These are phyloP conservation scores for Eilema caniola DNA, from an alignment of 2,888 invertebrate genomes.

Conservation along the genomic window DNA sequence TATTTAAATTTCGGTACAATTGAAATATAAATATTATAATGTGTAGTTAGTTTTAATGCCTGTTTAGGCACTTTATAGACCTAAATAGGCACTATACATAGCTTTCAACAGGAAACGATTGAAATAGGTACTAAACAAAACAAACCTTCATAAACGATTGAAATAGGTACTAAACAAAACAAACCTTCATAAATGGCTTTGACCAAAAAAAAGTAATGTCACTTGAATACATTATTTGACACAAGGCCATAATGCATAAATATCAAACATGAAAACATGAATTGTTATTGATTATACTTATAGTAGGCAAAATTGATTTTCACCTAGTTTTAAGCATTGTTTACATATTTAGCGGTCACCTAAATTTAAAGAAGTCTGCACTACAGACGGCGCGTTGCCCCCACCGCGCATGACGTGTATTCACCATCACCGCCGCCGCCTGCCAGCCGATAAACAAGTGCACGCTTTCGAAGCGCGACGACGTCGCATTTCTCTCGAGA, in stretches of 20 bases:
- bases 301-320: conserved; percentile 23
- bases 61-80: too few relatives aligned
- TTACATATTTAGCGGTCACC: conserved; percentile 59
- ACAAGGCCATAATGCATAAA: conserved; percentile 26
- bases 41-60: background rate
- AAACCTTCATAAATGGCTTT: conserved; percentile 6
- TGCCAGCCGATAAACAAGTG: conserved; percentile 70
- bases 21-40: conserved; percentile 12
- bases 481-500: conserved; percentile 61
- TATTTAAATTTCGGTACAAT: conserved; percentile 27
- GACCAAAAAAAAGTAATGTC: conserved; percentile 15
- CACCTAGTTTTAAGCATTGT: conserved; percentile 36
- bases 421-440: conserved; percentile 50
- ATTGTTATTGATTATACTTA: conserved; percentile 11
- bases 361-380: conserved; percentile 59
- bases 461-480: conserved; percentile 68
- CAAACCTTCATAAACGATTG: background rate
- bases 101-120: background rate
- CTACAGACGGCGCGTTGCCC: conserved; percentile 73
- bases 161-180: background rate
- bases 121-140: background rate
- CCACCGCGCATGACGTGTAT: conserved; percentile 68
- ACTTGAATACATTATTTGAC: conserved; percentile 29
- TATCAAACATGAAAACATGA: conserved; percentile 26
- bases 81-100: too few relatives aligned